Base-by-base conservation (phyloP, 2,888 invertebrate genomes). In the Ichneumoninae sp. region DNA sequence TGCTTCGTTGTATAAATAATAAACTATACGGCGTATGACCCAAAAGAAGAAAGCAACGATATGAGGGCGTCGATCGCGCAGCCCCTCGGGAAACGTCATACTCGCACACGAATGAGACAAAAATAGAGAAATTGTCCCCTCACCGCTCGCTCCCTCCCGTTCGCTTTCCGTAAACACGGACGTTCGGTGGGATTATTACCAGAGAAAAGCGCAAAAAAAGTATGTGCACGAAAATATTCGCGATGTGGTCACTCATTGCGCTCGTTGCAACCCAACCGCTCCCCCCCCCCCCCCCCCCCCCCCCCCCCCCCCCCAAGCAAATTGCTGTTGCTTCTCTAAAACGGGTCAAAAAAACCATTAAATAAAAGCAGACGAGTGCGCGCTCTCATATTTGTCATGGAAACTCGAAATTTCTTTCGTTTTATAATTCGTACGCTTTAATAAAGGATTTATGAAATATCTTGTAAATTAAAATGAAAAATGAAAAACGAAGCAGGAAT, bases 1-100 rank as follows among this genome's bases (percentile, higher is more conserved):
- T 60, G 80, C 68, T 77, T 62, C 65, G 69, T 74, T 65, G 80
- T 77, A 74, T 78, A 77, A 80, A 80, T 80, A 78, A 80, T 83
- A 47, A 66, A 70, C 62, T 36, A 83, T 68, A 85, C 36, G 65
- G 10, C 36, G 75, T 65, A 80, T 69, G 44, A 71, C 54, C 54
- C 62, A 62, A 74, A 52, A 70, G 66, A 52, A 62, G 72, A 50
- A 66, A 19, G n/a, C 16, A 50, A 36, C 44, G 54, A 75, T 75
- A 44, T 47, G 74, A 80, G 71, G 52, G 76, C 47, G 54, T 75
- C 50, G 50, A 54, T 70, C 36, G 22, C 26, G 62, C 40, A 72
- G 36, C 66, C 72, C 72, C 77, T 69, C 72, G 47, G 68, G 83
- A 40, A 52, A 68, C 40, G 62, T 72, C 74, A 62, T 77, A 22